Evolutionary conservation across 2,113 vertebrate genomes (phyloP).

Genomic region (Spermophilus dauricus): DNA sequence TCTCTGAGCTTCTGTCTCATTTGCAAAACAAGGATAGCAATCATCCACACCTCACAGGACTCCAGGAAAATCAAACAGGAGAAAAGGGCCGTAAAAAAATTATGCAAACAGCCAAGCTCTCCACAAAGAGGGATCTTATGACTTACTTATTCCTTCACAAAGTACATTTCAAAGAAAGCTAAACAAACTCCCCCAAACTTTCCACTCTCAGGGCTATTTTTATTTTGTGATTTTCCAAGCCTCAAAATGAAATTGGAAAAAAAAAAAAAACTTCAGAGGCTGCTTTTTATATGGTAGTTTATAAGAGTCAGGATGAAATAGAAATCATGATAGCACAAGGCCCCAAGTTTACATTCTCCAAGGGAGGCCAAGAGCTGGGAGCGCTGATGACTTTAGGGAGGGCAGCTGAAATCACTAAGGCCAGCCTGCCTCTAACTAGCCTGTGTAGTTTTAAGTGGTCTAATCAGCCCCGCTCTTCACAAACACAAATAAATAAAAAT

Average conservation of each 20-base stretch:
- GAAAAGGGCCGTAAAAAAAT: constrained; percentile 34
- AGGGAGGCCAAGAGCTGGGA: constrained; percentile 66
- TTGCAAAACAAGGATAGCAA: background rate
- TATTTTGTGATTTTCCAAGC: constrained; percentile 80
- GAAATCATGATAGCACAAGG: constrained; percentile 75
- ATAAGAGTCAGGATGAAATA: constrained; percentile 80
- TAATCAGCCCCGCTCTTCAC: constrained; percentile 68
- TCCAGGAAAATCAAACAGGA: background rate
- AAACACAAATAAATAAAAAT: constrained; percentile 83
- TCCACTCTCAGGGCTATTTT: constrained; percentile 85
- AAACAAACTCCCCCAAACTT: constrained; percentile 82
- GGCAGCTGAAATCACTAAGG: constrained; percentile 80
- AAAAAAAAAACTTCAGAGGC: constrained; percentile 59
- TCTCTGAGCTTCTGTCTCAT: background rate
- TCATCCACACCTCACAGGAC: background rate
- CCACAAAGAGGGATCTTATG: constrained; percentile 57
- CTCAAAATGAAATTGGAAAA: constrained; percentile 79
- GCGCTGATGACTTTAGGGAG: constrained; percentile 39
- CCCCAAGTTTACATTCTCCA: constrained; percentile 79
- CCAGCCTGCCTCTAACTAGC: constrained; percentile 69
- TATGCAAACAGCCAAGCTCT: background rate
- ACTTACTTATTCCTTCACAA: constrained; percentile 64
- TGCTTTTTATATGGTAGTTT: constrained; percentile 85
- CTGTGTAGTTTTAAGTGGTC: constrained; percentile 78
- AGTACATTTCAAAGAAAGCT: constrained; percentile 80